Conservation (phyloP, 2,113 vertebrate species). For the Gadus macrocephalus region DNA sequence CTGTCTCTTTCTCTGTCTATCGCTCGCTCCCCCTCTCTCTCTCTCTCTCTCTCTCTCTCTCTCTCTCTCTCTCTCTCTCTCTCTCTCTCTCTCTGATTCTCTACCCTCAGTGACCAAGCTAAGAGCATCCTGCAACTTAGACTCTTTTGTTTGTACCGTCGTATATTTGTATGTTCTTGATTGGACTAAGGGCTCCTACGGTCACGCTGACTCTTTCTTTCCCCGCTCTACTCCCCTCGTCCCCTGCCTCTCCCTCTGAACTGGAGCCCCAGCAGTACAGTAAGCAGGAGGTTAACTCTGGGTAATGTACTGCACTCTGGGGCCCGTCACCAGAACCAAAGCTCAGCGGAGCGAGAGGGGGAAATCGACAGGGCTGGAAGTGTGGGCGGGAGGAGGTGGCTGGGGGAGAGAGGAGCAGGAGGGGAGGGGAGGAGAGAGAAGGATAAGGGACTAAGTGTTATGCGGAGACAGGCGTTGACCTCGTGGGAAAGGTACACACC, state of each 20-base stretch:
- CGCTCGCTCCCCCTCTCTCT: too few species aligned
- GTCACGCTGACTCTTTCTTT: not conserved
- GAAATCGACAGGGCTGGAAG: not conserved
- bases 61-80: too few species aligned
- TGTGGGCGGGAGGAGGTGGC: not conserved
- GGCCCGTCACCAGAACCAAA: constrained; percentile 43
- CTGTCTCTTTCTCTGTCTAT: too few species aligned
- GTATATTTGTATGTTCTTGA: constrained; percentile 30
- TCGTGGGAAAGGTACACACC: constrained; percentile 69
- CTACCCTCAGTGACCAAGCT: constrained; percentile 32
- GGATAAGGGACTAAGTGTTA: constrained; percentile 41
- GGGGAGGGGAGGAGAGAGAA: constrained; percentile 36
- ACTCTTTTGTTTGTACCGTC: constrained; percentile 47
- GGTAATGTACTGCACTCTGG: constrained; percentile 43
- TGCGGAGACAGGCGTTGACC: constrained; percentile 58
- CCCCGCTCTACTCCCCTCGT: not conserved
- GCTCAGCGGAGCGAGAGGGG: constrained; percentile 26
- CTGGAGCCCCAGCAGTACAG: constrained; percentile 18
- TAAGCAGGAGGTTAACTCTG: constrained; percentile 30
- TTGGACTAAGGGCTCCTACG: constrained; percentile 6
- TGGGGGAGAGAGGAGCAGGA: constrained; percentile 1
- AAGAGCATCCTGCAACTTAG: constrained; percentile 62
- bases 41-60: too few species aligned
- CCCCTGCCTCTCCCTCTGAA: too few species aligned
- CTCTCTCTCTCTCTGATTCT: too few species aligned